These are phyloP conservation scores for Aphidius ervi DNA, from an alignment of 1,140 invertebrate genomes.

Conservation along the genomic window DNA sequence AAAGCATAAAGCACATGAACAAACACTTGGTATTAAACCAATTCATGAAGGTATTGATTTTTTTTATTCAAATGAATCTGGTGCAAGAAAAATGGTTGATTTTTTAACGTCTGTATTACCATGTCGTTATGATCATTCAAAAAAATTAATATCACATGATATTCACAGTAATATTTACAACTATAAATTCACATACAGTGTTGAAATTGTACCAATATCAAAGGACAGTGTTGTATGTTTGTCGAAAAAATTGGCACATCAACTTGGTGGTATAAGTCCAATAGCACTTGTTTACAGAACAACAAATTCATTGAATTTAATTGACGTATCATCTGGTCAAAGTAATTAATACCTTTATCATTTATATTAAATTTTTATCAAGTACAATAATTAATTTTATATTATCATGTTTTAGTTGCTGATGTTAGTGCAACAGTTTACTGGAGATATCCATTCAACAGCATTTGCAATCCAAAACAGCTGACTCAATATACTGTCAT, in stretches of 20 bases:
- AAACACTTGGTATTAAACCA: constrained; percentile 91
- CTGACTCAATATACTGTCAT: constrained; percentile 92
- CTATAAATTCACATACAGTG: constrained; percentile 85
- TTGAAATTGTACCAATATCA: constrained; percentile 95
- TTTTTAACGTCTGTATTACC: constrained; percentile 87
- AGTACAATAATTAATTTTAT: constrained; percentile 17
- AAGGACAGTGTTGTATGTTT: constrained; percentile 96
- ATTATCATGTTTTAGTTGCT: constrained; percentile 61
- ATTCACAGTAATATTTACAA: constrained; percentile 95
- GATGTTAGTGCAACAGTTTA: constrained; percentile 78
- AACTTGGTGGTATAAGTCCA: constrained; percentile 87
- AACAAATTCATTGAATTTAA: constrained; percentile 84
- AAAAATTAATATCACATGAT: constrained; percentile 96
- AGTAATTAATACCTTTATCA: constrained; percentile 53
- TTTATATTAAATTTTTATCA: neutral
- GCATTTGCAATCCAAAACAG: constrained; percentile 87
- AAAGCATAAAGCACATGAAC: constrained; percentile 89
- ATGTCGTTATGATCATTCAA: constrained; percentile 80
- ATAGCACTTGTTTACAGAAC: constrained; percentile 88
- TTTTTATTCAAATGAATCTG: constrained; percentile 83
- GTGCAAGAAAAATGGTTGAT: constrained; percentile 93
- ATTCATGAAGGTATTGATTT: constrained; percentile 95
- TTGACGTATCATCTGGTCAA: constrained; percentile 90
- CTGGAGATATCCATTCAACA: constrained; percentile 82
- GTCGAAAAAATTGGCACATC: constrained; percentile 79